These are phyloP conservation scores for Acleris cristana DNA, from an alignment of 2,888 invertebrate species.

Conservation along the genomic window DNA sequence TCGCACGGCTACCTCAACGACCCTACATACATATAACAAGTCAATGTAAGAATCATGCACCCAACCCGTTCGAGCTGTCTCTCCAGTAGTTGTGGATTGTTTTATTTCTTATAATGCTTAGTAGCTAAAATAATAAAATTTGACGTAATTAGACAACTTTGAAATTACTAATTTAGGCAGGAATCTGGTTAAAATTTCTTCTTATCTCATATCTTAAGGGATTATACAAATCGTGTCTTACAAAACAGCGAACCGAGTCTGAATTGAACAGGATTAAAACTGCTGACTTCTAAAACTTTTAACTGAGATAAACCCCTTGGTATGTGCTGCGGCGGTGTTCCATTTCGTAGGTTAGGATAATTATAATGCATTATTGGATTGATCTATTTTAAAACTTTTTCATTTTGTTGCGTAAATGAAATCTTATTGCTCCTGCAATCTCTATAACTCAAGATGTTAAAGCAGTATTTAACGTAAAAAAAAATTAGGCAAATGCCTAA, in stretches of 20 bases:
- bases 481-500: too few species aligned
- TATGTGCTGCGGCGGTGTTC: background rate
- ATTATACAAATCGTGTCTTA: slow-evolving; percentile 33
- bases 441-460: too few species aligned
- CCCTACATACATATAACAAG: slow-evolving; percentile 6
- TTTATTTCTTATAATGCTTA: too few species aligned
- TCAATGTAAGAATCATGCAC: background rate
- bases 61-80: background rate
- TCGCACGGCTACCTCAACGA: slow-evolving; percentile 19
- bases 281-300: slow-evolving; percentile 28
- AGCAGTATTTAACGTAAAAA: too few species aligned
- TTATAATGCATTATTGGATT: too few species aligned
- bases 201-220: slow-evolving; percentile 13
- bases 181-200: slow-evolving; percentile 20
- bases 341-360: too few species aligned
- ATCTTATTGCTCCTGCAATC: too few species aligned
- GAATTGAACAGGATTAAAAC: slow-evolving; percentile 32
- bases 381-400: too few species aligned
- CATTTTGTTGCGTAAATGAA: too few species aligned
- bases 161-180: slow-evolving; percentile 11
- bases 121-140: background rate
- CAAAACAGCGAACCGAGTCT: slow-evolving; percentile 23
- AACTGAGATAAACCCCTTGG: slow-evolving; percentile 4
- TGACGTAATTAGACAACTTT: background rate
- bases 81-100: too few species aligned